Base-by-base conservation (phyloP, 2,797 vertebrate genomes). In the Trichosurus vulpecula region DNA sequence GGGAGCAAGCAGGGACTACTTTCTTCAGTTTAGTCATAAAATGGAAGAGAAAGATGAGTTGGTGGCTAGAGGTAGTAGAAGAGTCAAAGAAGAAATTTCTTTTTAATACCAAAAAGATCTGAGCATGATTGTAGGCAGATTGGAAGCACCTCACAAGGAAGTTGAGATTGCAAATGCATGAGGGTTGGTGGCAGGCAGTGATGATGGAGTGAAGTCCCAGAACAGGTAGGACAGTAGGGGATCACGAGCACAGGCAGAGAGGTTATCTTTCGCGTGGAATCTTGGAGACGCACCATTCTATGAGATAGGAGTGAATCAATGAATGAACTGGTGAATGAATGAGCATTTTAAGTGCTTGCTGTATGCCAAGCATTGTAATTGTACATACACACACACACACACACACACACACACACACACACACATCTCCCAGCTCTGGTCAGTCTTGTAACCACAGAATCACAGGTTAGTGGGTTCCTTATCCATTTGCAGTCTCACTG, bases 371-470 rank as follows among this genome's bases (percentile, higher is more conserved):
- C 2, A 47, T 47, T 81, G 22, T n/a, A n/a, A 66, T 19, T n/a
- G 61, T 66, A 66, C 11, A 58, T 13, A 35, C 31, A 61, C 58
- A 4, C 29, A 58, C 56, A 29, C 57, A 58, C 55, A 56, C 55
- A 56, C 55, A 57, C 56, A 57, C 55, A 57, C 56, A 57, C 56
- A 57, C 57, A 58, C 57, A 58, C 57, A 58, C 57, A 31, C 30
- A 31, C 29, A 58, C 27, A 56, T 16, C 35, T n/a, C 13, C 89
- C 54, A 52, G 51, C 9, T 66, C 54, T 90, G 91, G 90, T 93
- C 57, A 90, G 56, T 91, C 74, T 12, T 41, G 94, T 92, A 95
- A 31, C 51, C 56, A 89, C 25, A 87, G 94, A 91, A 58, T 25
- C 51, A 61, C 47, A 91, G 41, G 41, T 92, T 54, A 95, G 61